Percentiles rank a stretch among this genome's conserved stretches.
Evolutionary conservation across 2,888 invertebrate species (phyloP).

Genomic region (Cryptosula pallasiana): DNA sequence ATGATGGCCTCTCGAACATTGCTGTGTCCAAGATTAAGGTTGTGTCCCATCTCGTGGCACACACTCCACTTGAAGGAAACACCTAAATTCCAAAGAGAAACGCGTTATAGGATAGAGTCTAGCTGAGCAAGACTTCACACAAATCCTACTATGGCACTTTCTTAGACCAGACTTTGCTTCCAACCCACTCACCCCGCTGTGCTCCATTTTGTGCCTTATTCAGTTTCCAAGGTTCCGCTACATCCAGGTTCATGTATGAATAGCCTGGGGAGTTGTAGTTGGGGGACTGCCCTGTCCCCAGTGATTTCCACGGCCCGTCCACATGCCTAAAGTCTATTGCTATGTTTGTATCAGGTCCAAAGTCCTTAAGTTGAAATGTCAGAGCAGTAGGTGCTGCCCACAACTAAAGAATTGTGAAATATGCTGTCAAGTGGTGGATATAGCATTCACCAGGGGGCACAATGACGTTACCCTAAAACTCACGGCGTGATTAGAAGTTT

Average conservation of each 20-base stretch:
- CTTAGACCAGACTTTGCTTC: too few relatives aligned
- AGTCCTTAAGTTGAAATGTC: neutral
- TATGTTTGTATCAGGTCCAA: neutral
- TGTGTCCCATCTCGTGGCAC: slow-evolving; percentile 14
- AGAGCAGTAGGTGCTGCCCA: neutral
- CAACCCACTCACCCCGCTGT: neutral
- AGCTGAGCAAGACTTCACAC: too few relatives aligned
- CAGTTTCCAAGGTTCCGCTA: neutral
- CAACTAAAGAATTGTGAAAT: neutral
- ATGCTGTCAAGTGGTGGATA: too few relatives aligned
- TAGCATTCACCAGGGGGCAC: too few relatives aligned
- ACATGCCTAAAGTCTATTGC: neutral
- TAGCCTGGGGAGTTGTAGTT: neutral
- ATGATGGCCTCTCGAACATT: neutral
- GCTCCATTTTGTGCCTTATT: neutral
- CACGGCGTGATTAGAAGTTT: too few relatives aligned
- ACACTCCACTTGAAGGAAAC: neutral
- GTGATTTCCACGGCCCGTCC: neutral
- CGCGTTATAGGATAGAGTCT: too few relatives aligned
- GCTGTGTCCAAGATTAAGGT: neutral
- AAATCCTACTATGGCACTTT: too few relatives aligned
- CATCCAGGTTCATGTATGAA: neutral
- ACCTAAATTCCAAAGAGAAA: too few relatives aligned
- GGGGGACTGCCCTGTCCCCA: neutral
- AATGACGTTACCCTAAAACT: too few relatives aligned